A percentile compares a stretch with the other conserved stretches of the same genome.
phyloP scores from a whole-genome alignment of 2,888 invertebrate genomes.

The Hyppa rectilinea region DNA sequence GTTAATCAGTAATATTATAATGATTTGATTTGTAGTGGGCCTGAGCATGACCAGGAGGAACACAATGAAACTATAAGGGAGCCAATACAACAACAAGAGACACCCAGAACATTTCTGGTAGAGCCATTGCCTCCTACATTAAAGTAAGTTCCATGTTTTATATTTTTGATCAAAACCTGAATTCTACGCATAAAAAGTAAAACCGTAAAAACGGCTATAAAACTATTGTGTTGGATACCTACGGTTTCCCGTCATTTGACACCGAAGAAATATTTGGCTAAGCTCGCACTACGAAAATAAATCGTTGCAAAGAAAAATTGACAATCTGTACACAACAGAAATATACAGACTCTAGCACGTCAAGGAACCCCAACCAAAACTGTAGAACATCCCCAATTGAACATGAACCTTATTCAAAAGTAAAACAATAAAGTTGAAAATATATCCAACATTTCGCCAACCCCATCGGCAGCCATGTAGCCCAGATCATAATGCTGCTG shows the following conservation, averaged over 20 bases:
- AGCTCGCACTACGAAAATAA: too few species aligned
- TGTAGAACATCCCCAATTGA: too few species aligned
- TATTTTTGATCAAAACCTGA: background rate
- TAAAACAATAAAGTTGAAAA: too few species aligned
- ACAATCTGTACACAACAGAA: too few species aligned
- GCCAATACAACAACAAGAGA: conserved; percentile 13
- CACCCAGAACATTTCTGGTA: conserved; percentile 19
- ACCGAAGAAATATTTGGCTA: too few species aligned
- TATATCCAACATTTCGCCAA: too few species aligned
- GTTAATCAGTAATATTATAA: background rate
- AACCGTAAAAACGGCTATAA: background rate
- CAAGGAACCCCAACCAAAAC: too few species aligned
- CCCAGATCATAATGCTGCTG: too few species aligned
- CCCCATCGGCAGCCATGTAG: too few species aligned
- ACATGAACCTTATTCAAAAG: too few species aligned
- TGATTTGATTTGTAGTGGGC: conserved; percentile 34
- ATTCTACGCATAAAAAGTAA: background rate
- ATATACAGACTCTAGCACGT: too few species aligned
- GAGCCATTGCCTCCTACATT: conserved; percentile 70
- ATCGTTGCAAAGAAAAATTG: too few species aligned
- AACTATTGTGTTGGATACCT: background rate
- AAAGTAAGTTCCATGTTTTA: conserved; percentile 65
- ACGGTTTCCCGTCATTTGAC: background rate
- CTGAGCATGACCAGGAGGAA: conserved; percentile 6
- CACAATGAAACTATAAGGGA: conserved; percentile 14